Evolutionary conservation across 37 sponge, comb jelly and placozoan genomes (phyloP).

Genomic region (Halichondria panicea): DNA sequence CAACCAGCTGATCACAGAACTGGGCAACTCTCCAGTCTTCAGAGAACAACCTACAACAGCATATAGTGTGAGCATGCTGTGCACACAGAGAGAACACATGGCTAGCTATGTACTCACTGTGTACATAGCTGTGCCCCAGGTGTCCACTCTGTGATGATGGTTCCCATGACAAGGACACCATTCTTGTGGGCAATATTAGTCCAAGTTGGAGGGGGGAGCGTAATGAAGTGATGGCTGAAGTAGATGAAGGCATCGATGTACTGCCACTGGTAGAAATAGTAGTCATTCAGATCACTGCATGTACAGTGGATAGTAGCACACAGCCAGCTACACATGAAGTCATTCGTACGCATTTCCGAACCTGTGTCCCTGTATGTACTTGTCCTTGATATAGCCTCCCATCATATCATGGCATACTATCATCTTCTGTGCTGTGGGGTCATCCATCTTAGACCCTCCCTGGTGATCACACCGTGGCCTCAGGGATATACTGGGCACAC

Average conservation of each 20-base stretch:
- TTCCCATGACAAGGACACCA: constrained; percentile 80
- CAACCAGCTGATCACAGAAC: constrained; percentile 76
- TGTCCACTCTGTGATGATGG: constrained; percentile 86
- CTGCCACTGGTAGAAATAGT: constrained; percentile 96
- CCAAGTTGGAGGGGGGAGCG: constrained; percentile 95
- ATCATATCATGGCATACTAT: constrained; percentile 98
- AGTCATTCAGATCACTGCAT: constrained; percentile 46
- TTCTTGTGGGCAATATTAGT: constrained; percentile 90
- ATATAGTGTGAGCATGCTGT: not conserved
- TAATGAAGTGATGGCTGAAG: constrained; percentile 94
- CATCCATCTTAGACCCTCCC: not conserved
- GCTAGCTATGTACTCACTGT: not conserved
- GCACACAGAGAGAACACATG: not conserved
- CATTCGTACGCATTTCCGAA: not conserved
- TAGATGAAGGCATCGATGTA: constrained; percentile 88
- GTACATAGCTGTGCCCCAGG: constrained; percentile 78
- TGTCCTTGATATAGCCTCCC: constrained; percentile 92
- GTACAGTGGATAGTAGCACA: not conserved
- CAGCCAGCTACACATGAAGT: not conserved
- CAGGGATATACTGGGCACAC: constrained; percentile 56
- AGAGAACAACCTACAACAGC: constrained; percentile 33
- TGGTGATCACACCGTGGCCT: not conserved
- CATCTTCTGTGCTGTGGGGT: constrained; percentile 38
- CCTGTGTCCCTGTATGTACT: constrained; percentile 70
- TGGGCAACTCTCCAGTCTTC: constrained; percentile 32